A percentile compares a stretch with the other conserved stretches of the same genome.
Evolutionary conservation across 2,113 vertebrate genomes (phyloP).

Genomic region (Cardinalis cardinalis): DNA sequence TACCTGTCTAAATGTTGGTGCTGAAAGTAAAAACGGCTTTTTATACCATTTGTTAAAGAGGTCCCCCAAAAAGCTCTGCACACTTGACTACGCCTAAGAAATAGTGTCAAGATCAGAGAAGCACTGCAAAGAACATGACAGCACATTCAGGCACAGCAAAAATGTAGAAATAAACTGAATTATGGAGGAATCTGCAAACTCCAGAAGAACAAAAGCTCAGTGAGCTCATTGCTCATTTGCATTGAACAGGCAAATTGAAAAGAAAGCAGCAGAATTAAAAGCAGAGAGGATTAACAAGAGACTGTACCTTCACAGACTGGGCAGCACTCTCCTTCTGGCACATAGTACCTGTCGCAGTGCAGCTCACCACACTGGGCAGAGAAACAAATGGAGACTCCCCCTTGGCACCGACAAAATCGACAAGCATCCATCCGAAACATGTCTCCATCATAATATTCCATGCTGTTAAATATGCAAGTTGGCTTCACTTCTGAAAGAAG

Average conservation of each 20-base stretch:
- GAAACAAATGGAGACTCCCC: slow-evolving; percentile 87
- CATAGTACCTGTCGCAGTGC: slow-evolving; percentile 84
- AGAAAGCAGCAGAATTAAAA: neutral
- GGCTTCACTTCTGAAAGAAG: slow-evolving; percentile 82
- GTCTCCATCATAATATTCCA: slow-evolving; percentile 85
- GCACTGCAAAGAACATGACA: neutral
- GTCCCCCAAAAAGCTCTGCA: neutral
- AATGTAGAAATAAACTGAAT: neutral
- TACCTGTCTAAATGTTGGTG: neutral
- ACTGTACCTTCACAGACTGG: slow-evolving; percentile 86
- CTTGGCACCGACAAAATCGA: slow-evolving; percentile 87
- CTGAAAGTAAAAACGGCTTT: neutral
- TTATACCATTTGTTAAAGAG: neutral
- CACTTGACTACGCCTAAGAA: neutral
- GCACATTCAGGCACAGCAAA: neutral
- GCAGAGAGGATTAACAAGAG: neutral
- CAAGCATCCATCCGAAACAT: slow-evolving; percentile 89
- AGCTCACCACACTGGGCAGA: slow-evolving; percentile 85
- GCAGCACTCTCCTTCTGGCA: slow-evolving; percentile 88
- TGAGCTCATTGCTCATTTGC: neutral
- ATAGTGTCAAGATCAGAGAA: neutral
- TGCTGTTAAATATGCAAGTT: slow-evolving; percentile 81
- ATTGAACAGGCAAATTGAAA: neutral
- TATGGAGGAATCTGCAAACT: neutral
- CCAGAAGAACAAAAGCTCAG: neutral